A percentile compares a stretch with the other conserved stretches of the same genome.
Evolutionary conservation across 2,797 vertebrate species (phyloP).

Genomic region (Myiotriccus ornatus): DNA sequence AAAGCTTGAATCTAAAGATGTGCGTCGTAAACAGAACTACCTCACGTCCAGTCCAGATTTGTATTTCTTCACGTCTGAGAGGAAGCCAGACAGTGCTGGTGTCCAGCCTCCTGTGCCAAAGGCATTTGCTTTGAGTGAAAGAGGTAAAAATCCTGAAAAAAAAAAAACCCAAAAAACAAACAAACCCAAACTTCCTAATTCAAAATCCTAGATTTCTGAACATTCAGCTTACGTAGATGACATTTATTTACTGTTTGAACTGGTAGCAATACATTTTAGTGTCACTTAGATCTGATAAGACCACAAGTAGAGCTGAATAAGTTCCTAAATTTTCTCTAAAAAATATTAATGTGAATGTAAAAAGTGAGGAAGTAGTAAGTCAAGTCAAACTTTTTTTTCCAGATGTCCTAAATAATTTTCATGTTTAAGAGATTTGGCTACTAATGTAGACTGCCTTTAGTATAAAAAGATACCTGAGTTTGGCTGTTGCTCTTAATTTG

Average conservation of each 20-base stretch:
- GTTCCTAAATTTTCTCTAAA: background rate
- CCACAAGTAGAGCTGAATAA: background rate
- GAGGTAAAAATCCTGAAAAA: slow-evolving; percentile 37
- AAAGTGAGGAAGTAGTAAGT: background rate
- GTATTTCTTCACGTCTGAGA: slow-evolving; percentile 64
- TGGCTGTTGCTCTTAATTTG: background rate
- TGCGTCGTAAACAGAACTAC: background rate
- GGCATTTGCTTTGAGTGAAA: slow-evolving; percentile 75
- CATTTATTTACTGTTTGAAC: background rate
- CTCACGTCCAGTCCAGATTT: slow-evolving; percentile 63
- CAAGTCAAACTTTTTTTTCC: background rate
- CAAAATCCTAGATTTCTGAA: background rate
- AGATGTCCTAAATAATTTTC: background rate
- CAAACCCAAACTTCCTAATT: background rate
- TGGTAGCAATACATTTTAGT: background rate
- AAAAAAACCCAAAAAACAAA: background rate
- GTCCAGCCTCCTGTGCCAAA: slow-evolving; percentile 76
- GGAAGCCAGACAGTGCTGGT: slow-evolving; percentile 36
- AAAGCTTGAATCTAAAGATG: background rate
- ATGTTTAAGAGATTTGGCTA: background rate
- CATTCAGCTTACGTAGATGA: background rate
- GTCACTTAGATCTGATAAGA: background rate
- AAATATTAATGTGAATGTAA: background rate
- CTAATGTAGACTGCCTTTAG: background rate
- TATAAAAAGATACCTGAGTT: background rate